Percentiles rank a stretch among this genome's conserved stretches.
Conservation (phyloP, 2,888 invertebrate species). For the Itoplectis maculator region DNA sequence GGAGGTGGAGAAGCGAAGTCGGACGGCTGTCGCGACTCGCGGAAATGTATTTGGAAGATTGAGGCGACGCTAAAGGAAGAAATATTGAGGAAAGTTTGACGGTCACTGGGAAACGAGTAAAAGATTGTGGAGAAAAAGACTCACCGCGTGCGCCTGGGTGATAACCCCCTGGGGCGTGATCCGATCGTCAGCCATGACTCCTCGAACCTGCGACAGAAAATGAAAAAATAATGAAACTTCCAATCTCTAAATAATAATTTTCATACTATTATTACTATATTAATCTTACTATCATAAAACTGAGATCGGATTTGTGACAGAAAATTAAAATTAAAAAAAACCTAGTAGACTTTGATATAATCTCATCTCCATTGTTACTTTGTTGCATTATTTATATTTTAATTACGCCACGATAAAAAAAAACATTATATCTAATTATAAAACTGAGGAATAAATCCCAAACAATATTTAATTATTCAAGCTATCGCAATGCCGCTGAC, state of each 20-base stretch:
- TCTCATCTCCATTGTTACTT: too few species aligned
- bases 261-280: background rate
- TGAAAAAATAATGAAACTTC: slow-evolving; percentile 57
- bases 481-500: background rate
- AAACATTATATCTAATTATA: too few species aligned
- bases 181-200: slow-evolving; percentile 81
- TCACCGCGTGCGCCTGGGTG: slow-evolving; percentile 79
- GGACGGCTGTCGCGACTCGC: background rate
- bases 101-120: background rate
- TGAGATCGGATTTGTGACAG: too few species aligned
- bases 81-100: slow-evolving; percentile 21
- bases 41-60: slow-evolving; percentile 9
- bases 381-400: too few species aligned
- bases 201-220: slow-evolving; percentile 74
- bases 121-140: slow-evolving; percentile 64
- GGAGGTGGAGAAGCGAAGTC: background rate
- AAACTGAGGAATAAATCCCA: too few species aligned
- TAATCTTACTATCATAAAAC: too few species aligned
- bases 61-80: slow-evolving; percentile 6
- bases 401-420: too few species aligned
- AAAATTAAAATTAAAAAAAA: too few species aligned
- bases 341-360: too few species aligned
- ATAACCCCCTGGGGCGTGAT: slow-evolving; percentile 79
- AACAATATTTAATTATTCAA: background rate
- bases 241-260: background rate